Percentiles rank a stretch among this genome's conserved stretches.
Evolutionary conservation across 2,888 invertebrate species (phyloP).

Genomic region (Acanthosoma haemorrhoidale): DNA sequence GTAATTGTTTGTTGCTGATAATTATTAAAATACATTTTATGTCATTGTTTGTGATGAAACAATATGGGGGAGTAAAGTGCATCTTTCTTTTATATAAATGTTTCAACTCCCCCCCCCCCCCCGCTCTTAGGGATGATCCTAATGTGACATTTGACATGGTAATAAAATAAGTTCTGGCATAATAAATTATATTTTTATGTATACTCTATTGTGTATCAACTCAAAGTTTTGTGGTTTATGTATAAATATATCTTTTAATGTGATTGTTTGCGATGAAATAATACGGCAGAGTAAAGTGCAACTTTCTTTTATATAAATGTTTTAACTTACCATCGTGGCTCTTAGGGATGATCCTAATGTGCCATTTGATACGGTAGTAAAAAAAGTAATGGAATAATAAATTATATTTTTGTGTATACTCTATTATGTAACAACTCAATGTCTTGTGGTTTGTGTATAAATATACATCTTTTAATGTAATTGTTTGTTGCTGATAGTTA

Average conservation of each 20-base stretch:
- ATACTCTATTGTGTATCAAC: no score
- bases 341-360: slow-evolving; percentile 4
- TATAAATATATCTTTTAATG: no score
- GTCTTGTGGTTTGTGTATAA: no score
- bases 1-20: no score
- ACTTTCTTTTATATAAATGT: background rate
- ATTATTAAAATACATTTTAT: no score
- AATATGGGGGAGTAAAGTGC: background rate
- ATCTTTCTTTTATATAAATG: background rate
- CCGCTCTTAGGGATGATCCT: slow-evolving; percentile 2
- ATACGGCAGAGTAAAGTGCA: background rate
- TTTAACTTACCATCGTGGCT: slow-evolving; percentile 1
- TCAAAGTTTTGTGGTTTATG: no score
- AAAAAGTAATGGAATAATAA: background rate
- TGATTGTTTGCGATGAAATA: no score
- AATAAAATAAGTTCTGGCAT: background rate
- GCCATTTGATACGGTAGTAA: slow-evolving; percentile 3
- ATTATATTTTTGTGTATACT: background rate
- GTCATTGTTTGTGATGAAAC: no score
- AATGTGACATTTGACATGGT: background rate
- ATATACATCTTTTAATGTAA: no score
- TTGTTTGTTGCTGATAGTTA: no score
- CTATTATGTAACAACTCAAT: no score
- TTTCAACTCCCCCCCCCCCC: background rate
- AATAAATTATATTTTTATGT: background rate